These are phyloP conservation scores for Pollachius pollachius DNA, from an alignment of 2,113 vertebrate species.

Conservation along the genomic window DNA sequence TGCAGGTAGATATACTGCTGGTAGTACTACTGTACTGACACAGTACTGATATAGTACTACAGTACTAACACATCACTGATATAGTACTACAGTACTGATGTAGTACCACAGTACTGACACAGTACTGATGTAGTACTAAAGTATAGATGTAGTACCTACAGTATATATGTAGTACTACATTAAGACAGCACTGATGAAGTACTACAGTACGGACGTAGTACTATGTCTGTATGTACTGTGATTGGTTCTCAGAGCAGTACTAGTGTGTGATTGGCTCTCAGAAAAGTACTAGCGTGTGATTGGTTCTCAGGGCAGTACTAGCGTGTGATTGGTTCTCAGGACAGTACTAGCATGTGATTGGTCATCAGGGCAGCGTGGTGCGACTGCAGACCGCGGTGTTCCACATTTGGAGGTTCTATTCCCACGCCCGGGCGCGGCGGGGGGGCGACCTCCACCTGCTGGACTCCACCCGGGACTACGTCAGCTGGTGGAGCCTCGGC, in stretches of 20 bases:
- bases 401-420: slow-evolving; percentile 85
- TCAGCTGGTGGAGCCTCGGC: slow-evolving; percentile 81
- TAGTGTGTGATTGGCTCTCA: background rate
- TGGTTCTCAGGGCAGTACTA: background rate
- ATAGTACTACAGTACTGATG: background rate
- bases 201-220: background rate
- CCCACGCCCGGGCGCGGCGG: slow-evolving; percentile 79
- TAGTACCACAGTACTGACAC: background rate
- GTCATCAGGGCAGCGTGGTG: slow-evolving; percentile 65
- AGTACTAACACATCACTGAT: background rate
- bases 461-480: slow-evolving; percentile 76
- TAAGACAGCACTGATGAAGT: background rate
- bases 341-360: background rate
- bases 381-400: slow-evolving; percentile 72
- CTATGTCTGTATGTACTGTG: background rate
- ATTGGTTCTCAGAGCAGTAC: background rate
- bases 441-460: slow-evolving; percentile 76
- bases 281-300: background rate
- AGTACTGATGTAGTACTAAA: background rate
- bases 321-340: background rate
- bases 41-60: background rate
- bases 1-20: background rate
- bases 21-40: background rate
- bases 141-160: background rate
- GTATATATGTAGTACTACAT: too few relatives aligned